Evolutionary conservation across 2,888 invertebrate genomes (phyloP).

Genomic region (Watsonalla binaria): DNA sequence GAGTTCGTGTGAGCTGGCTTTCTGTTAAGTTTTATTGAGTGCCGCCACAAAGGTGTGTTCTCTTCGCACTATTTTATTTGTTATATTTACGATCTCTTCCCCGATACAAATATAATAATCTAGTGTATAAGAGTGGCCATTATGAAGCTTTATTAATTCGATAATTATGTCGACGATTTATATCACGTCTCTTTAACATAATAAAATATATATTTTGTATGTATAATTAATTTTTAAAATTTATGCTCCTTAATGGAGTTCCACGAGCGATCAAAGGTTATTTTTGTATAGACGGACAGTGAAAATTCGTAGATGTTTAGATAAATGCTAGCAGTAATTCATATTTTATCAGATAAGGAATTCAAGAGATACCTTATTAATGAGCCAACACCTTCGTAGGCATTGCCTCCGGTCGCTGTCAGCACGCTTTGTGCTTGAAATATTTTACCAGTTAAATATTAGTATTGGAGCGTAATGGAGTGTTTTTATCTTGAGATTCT

Average conservation of each 20-base stretch:
- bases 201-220: not conserved
- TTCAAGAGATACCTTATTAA: conserved; percentile 30
- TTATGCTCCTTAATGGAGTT: not conserved
- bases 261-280: not conserved
- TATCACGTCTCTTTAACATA: not conserved
- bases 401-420: conserved; percentile 21
- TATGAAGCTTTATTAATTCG: not conserved
- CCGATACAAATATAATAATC: conserved; percentile 3
- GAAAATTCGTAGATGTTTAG: conserved; percentile 7
- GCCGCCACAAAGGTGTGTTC: conserved; percentile 8
- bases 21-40: conserved; percentile 35
- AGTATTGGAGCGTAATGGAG: not conserved
- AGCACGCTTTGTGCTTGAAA: conserved; percentile 15
- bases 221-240: not conserved
- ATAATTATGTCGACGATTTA: not conserved
- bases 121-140: not conserved
- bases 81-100: conserved; percentile 22
- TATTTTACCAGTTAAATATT: conserved; percentile 9
- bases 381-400: conserved; percentile 20
- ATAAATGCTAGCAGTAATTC: conserved; percentile 15
- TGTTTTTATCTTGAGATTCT: not conserved
- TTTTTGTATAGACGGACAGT: not conserved
- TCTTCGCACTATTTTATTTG: not conserved
- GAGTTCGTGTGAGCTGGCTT: conserved; percentile 47
- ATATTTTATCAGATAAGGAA: conserved; percentile 27